Base-by-base conservation (phyloP, 2,888 invertebrate species). In the Cantharis rustica region DNA sequence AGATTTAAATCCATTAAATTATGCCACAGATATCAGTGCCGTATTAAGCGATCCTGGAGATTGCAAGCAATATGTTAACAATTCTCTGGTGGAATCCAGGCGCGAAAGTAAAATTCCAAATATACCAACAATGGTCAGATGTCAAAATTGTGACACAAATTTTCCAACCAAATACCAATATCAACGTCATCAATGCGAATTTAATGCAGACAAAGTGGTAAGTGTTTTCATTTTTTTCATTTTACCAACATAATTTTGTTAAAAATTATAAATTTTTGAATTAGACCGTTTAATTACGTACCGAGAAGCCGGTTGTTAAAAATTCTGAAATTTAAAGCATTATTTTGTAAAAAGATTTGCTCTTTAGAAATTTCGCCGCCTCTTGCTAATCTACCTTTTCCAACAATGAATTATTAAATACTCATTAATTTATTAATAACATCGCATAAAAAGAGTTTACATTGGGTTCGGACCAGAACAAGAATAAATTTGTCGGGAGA, bases 101-200 rank as follows among this genome's bases (percentile, higher is more conserved):
- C 73, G 82, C 1, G 82, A 83, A 69, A 80, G 79, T n/a, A 80
- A 83, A 78, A 82, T 83, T 17, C 82, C 82, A 7, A 82, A 84
- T 72, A 83, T 81, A 61, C 82, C 83, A 16, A 80, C 81, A 31
- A 86, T 88, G 85, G 87, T 87, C 64, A 82, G 86, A 64, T 89
- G 88, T 79, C 88, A 89, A 80, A 89, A 89, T 80, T 89, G 88
- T 79, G 88, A 89, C 79, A 88, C 87, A 0, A 86, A 88, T 80
- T 89, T 88, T 80, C 87, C 88, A 1, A 88, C 88, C 4, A 88
- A 88, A 79, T 89, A 89, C 80, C 88, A 89, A 76, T 89, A 87
- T 78, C 88, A 89, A 79, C 82, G 88, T 27, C 88, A 89, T 76
- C 88, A 88, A 75, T 89, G 88, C 81, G 87, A 88, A 79, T 88